phyloP scores from a whole-genome alignment of 2,888 invertebrate species.

The Lagria hirta region DNA sequence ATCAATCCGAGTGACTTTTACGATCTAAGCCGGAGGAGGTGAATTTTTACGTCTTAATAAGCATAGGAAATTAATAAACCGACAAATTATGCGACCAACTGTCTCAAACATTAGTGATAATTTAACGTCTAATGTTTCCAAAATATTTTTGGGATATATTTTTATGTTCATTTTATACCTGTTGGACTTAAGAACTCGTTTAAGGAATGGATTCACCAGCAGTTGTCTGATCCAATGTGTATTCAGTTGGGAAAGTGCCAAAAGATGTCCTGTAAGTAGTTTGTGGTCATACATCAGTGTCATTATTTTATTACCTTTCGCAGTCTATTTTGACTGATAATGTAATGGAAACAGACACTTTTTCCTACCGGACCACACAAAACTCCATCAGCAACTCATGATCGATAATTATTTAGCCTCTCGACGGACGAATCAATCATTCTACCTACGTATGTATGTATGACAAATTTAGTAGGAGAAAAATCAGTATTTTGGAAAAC shows the following conservation, averaged over 20 bases:
- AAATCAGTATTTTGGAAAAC: no score
- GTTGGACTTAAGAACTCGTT: constrained; percentile 16
- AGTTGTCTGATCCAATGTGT: constrained; percentile 14
- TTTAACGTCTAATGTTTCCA: constrained; percentile 13
- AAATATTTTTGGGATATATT: constrained; percentile 16
- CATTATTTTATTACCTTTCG: constrained; percentile 9
- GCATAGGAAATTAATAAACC: constrained; percentile 20
- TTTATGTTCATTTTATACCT: constrained; percentile 15
- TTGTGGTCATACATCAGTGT: constrained; percentile 11
- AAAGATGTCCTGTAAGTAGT: constrained; percentile 16
- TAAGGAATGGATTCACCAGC: constrained; percentile 12
- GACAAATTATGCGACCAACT: constrained; percentile 16
- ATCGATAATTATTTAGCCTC: no score
- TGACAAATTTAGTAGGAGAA: no score
- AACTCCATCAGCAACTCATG: no score
- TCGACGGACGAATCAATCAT: no score
- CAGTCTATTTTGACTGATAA: no score
- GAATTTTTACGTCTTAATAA: constrained; percentile 22
- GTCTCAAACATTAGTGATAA: constrained; percentile 11
- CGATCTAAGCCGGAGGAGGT: constrained; percentile 9
- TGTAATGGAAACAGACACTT: no score
- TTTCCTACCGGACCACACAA: no score
- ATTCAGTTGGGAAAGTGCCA: constrained; percentile 18
- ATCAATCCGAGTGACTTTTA: constrained; percentile 18
- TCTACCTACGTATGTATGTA: no score